Conservation (phyloP, 2,888 invertebrate genomes). For the Ischnus inquisitorius region DNA sequence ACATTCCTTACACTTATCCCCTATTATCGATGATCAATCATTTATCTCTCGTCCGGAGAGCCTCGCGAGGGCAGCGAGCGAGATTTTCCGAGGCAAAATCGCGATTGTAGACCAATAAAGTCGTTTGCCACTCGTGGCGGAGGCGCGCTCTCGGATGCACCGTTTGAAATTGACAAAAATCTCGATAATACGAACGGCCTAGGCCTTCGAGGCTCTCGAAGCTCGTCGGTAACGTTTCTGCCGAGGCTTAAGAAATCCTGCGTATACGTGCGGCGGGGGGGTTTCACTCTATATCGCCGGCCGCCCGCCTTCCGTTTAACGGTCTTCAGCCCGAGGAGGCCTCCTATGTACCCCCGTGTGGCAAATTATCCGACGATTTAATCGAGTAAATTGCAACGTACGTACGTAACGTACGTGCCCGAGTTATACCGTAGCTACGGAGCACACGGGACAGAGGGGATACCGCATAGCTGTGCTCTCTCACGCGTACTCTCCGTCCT, state of each 20-base stretch:
- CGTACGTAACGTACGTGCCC: constrained; percentile 59
- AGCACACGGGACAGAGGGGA: not conserved
- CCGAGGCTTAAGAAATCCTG: constrained; percentile 5
- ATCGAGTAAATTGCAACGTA: constrained; percentile 65
- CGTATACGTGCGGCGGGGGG: not conserved
- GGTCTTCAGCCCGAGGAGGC: constrained; percentile 55
- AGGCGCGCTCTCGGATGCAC: not conserved
- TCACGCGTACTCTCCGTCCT: constrained; percentile 17
- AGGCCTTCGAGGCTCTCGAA: not conserved
- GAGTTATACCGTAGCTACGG: constrained; percentile 6
- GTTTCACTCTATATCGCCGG: constrained; percentile 24
- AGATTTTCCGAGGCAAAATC: not conserved
- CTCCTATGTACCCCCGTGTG: constrained; percentile 41
- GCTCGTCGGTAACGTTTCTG: constrained; percentile 18
- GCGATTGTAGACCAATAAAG: constrained; percentile 1
- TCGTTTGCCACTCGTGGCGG: not conserved
- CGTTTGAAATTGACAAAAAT: constrained; percentile 54
- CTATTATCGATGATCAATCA: constrained; percentile 47
- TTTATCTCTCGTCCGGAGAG: constrained; percentile 4
- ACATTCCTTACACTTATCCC: constrained; percentile 49
- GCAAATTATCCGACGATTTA: constrained; percentile 67
- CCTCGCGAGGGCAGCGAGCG: not conserved
- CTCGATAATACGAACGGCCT: constrained; percentile 22
- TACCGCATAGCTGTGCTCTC: not conserved
- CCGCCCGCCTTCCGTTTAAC: constrained; percentile 63